Base-by-base conservation (phyloP, 2,797 vertebrate genomes). In the Syndactyla subalaris region DNA sequence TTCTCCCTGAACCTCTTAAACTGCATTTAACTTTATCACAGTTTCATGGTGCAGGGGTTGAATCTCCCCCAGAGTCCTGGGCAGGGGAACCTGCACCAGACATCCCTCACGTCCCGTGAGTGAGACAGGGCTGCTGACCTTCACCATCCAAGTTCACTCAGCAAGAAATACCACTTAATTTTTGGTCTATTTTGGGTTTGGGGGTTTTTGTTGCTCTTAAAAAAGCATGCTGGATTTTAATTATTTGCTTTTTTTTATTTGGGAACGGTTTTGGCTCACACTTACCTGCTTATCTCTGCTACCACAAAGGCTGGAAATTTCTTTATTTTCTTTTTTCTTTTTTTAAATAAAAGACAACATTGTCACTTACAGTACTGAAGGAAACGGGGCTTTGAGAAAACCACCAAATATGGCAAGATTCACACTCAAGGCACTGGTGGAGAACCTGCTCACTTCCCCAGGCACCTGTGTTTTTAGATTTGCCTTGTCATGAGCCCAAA, bases 221-320 rank as follows among this genome's bases (percentile, higher is more conserved):
- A 76, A 93, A 82, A 17, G 6, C 45, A 32, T 24, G 32, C 22
- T 63, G 55, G 32, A 67, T 90, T 95, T 83, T 54, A 63, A 74
- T 73, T 68, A 68, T 88, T 90, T 74, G 36, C 27, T 21, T 79
- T 74, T 54, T 88, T 74, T 49, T 87, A 66, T 79, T 93, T 82
- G 30, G 12, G 32, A 90, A 52, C 32, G 24, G 32, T 27, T 24
- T 46, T 49, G 52, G 77, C 52, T 95, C 55, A 58, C 52, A 74
- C 62, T 45, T 96, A 81, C 45, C 63, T 85, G 59, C 76, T 95
- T 95, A 86, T 96, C 91, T 94, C 76, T 85, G 32, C 45, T 58
- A 63, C 55, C 80, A 93, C 91, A 93, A 96, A 92, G 63, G 45
- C 91, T 96, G 88, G 59, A 95, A 96, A 86, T 32, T 16, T 89